phyloP scores from a whole-genome alignment of 2,113 vertebrate genomes.

The Leuciscus idus region DNA sequence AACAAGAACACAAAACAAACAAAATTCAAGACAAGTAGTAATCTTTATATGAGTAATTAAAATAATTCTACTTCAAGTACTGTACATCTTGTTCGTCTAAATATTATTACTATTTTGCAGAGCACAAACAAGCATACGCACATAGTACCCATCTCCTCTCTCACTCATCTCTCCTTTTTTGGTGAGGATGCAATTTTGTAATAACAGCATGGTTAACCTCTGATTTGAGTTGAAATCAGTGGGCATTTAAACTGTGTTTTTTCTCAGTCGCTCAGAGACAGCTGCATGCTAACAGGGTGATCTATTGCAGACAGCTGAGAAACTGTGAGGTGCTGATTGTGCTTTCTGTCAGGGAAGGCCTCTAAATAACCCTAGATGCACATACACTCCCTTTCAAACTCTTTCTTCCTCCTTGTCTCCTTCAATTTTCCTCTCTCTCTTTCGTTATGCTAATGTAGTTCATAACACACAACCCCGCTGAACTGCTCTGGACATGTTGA shows the following conservation, averaged over 20 bases:
- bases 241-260: constrained; percentile 28
- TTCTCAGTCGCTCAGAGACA: background rate
- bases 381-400: constrained; percentile 38
- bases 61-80: background rate
- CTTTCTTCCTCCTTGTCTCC: constrained; percentile 40
- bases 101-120: background rate
- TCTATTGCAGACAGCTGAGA: constrained; percentile 15
- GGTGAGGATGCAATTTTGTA: background rate
- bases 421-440: constrained; percentile 13
- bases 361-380: constrained; percentile 19
- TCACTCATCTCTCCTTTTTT: constrained; percentile 1
- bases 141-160: background rate
- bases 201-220: constrained; percentile 43
- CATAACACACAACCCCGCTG: constrained; percentile 11
- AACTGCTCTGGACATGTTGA: background rate
- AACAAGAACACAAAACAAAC: background rate
- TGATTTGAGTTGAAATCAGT: constrained; percentile 22
- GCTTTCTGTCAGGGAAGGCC: constrained; percentile 28
- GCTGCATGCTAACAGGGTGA: constrained; percentile 17
- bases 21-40: background rate
- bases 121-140: constrained; percentile 8
- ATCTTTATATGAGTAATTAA: background rate
- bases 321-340: constrained; percentile 20
- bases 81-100: background rate
- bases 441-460: constrained; percentile 15